phyloP scores from a whole-genome alignment of 2,888 invertebrate genomes.

The Thymelicus lineola region DNA sequence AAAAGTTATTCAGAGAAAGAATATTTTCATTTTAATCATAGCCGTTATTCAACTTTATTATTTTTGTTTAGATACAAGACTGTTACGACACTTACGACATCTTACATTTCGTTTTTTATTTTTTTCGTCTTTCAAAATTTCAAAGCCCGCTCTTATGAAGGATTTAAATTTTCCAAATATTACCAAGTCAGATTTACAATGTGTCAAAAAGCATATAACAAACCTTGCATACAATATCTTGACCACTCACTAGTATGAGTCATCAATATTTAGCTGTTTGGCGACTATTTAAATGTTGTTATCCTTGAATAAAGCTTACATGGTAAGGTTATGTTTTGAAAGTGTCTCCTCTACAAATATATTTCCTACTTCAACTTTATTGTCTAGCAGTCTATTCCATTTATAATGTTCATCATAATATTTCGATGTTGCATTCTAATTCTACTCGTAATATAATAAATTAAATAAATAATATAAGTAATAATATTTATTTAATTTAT shows the following conservation, averaged over 20 bases:
- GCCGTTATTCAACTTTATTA: too few species aligned
- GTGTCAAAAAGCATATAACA: slow-evolving; percentile 18
- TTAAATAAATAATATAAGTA: neutral
- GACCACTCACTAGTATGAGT: slow-evolving; percentile 47
- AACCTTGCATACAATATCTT: slow-evolving; percentile 46
- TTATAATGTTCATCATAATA: slow-evolving; percentile 8
- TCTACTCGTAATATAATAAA: too few species aligned
- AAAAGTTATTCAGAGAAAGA: too few species aligned
- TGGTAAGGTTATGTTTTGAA: slow-evolving; percentile 41
- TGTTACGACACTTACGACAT: too few species aligned
- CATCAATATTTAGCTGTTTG: slow-evolving; percentile 42
- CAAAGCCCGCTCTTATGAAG: too few species aligned
- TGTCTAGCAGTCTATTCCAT: slow-evolving; percentile 11
- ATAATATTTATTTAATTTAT: neutral
- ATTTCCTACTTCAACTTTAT: slow-evolving; percentile 31
- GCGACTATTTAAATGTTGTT: slow-evolving; percentile 40
- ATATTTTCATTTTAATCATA: too few species aligned
- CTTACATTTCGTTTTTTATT: too few species aligned
- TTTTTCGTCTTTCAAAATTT: too few species aligned
- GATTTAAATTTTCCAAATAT: too few species aligned
- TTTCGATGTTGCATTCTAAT: neutral
- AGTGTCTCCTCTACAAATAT: slow-evolving; percentile 38
- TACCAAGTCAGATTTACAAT: neutral
- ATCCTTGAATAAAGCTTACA: slow-evolving; percentile 43
- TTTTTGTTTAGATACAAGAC: too few species aligned